Base-by-base conservation (phyloP, 37 sponge, comb jelly and placozoan genomes). In the Dysidea cf. avara region DNA sequence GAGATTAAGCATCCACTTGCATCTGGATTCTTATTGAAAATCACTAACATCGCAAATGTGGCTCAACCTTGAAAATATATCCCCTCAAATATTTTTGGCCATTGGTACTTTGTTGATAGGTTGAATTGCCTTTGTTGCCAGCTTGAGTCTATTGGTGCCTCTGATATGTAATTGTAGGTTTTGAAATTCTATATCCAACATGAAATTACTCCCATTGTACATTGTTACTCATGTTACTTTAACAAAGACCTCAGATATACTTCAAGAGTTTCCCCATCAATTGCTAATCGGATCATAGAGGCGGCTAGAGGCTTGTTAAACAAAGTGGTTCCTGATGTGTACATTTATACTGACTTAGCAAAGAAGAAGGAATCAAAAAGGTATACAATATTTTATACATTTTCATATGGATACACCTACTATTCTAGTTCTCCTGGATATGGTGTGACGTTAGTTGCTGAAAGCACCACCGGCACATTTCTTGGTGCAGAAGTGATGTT, bases 301-400 rank as follows among this genome's bases (percentile, higher is more conserved):
- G 75, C 75, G 16, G 80, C 90, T 1, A 46, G 92, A 26, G 73
- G 73, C 7, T 73, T 93, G 21, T 79, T 97, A 39, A 94, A 94
- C 80, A 82, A 79, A 28, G 82, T 83, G 55, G 70, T 97, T 13
- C 87, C 95, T 20, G 99, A 98, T 70, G 90, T 98, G 28, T 98
- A 90, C 81, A 98, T 98, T 60, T 90, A 84, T 63, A 85, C 86
- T 21, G 98, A 97, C 40, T 63, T 68, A 11, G 66, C 79, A 3
- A 86, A 81, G 53, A 26, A n/a, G n/a, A n/a, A n/a, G n/a, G n/a
- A n/a, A n/a, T n/a, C n/a, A n/a, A n/a, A n/a, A n/a, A n/a, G n/a
- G n/a, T n/a, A n/a, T n/a, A n/a, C n/a, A n/a, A n/a, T n/a, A n/a
- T n/a, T n/a, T n/a, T n/a, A n/a, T n/a, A n/a, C n/a, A n/a, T n/a